Percentiles rank a stretch among this genome's conserved stretches.
These are phyloP conservation scores for Chloroceryle amazona DNA, from an alignment of 2,797 vertebrate species.

Conservation along the genomic window DNA sequence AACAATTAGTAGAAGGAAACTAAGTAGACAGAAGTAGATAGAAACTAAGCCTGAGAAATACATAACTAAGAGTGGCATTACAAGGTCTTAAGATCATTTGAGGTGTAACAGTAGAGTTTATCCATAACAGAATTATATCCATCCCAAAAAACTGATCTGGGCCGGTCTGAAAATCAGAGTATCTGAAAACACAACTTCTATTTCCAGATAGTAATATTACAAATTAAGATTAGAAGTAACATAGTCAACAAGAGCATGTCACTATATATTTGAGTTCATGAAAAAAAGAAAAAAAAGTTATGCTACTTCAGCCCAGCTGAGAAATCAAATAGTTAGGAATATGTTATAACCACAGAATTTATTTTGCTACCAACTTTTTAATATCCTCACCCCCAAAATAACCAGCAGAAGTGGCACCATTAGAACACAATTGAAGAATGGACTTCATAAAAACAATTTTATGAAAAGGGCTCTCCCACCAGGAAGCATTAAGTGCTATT, in stretches of 20 bases:
- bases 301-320: neutral
- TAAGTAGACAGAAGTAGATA: neutral
- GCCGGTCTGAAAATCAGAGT: neutral
- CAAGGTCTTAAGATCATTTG: neutral
- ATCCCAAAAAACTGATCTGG: neutral
- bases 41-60: neutral
- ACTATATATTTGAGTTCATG: neutral
- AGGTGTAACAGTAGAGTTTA: neutral
- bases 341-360: neutral
- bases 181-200: neutral
- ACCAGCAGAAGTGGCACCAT: slow-evolving; percentile 2
- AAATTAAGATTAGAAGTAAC: neutral
- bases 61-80: neutral
- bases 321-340: neutral
- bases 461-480: slow-evolving; percentile 12
- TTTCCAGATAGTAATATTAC: neutral
- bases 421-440: slow-evolving; percentile 45
- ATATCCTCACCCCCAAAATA: slow-evolving; percentile 36
- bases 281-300: neutral
- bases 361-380: slow-evolving; percentile 41
- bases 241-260: neutral
- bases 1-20: neutral
- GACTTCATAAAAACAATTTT: slow-evolving; percentile 52
- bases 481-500: slow-evolving; percentile 44
- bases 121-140: neutral